phyloP scores from a whole-genome alignment of 2,888 invertebrate species.

The Eulithis testata region DNA sequence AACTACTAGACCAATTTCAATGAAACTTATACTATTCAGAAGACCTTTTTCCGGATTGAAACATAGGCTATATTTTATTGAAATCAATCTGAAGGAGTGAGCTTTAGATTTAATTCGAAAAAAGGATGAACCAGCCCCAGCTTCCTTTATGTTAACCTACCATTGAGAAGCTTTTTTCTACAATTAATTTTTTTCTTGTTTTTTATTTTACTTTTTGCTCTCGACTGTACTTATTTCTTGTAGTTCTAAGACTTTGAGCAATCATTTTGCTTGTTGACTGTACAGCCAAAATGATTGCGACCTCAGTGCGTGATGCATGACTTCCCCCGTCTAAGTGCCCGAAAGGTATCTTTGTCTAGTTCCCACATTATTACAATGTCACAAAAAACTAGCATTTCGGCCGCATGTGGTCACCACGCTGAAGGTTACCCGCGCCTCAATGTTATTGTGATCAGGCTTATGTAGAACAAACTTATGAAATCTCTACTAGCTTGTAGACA shows the following conservation, averaged over 20 bases:
- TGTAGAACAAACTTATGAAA: conserved; percentile 52
- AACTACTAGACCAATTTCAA: too few species aligned
- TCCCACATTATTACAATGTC: conserved; percentile 80
- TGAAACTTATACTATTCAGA: too few species aligned
- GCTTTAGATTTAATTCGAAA: too few species aligned
- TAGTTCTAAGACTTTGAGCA: not conserved
- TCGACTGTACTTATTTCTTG: too few species aligned
- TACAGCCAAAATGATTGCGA: conserved; percentile 44
- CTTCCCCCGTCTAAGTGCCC: conserved; percentile 57
- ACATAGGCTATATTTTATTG: too few species aligned
- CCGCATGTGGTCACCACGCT: conserved; percentile 77
- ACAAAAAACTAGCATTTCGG: conserved; percentile 72
- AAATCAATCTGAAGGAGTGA: too few species aligned
- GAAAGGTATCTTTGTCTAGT: conserved; percentile 62
- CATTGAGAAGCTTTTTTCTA: too few species aligned
- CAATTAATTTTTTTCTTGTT: too few species aligned
- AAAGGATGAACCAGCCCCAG: too few species aligned
- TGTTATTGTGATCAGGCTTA: conserved; percentile 52
- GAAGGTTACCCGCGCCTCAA: conserved; percentile 64
- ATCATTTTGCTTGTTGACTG: conserved; percentile 1
- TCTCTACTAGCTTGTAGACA: conserved; percentile 30
- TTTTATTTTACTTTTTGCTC: too few species aligned
- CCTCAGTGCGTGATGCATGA: conserved; percentile 65
- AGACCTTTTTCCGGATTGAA: too few species aligned
- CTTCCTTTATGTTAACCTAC: too few species aligned